Base-by-base conservation (phyloP, 2,113 vertebrate species). In the Datnioides undecimradiatus region DNA sequence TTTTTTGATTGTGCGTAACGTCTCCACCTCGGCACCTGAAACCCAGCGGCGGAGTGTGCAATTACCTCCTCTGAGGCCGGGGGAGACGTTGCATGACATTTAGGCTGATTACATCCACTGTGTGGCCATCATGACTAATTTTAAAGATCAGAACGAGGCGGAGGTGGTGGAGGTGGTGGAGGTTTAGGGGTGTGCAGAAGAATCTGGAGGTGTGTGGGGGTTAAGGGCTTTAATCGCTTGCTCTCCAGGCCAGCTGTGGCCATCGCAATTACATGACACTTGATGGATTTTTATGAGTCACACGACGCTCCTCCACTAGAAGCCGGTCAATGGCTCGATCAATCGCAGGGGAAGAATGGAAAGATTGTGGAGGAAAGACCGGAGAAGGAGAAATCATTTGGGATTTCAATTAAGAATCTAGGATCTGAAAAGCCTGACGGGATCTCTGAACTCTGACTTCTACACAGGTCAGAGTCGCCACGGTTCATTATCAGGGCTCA, bases 1-100 rank as follows among this genome's bases (percentile, higher is more conserved):
- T 46, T 66, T 66, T 70, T 59, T 72, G 38, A 76, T 60, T 33
- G 23, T n/a, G 45, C 19, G 25, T 48, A 43, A 16, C 48, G 38
- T 74, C 49, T 65, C 49, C 27, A 73, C 66, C 29, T 63, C 19
- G 0, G 25, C 63, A 55, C 31, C 68, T 65, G 79, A 75, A 77
- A 51, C 64, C 54, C 52, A 25, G 49, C 40, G 13, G 31, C 2
- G 7, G 23, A 41, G 48, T 19, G 40, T 13, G 51, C 41, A 72
- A 78, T 82, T 80, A 79, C 38, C 52, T 29, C 25, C 45, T 73
- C 52, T 52, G 27, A 46, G 40, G 33, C 49, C 29, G 36, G 34
- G 34, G 38, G 62, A 74, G 19, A 73, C 71, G 33, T 64, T 31
- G 41, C 46, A 21, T 62, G 83, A 73, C 66, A 75, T 74, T 79